These are phyloP conservation scores for Oscheius onirici DNA, from an alignment of 2,888 invertebrate genomes.

Conservation along the genomic window DNA sequence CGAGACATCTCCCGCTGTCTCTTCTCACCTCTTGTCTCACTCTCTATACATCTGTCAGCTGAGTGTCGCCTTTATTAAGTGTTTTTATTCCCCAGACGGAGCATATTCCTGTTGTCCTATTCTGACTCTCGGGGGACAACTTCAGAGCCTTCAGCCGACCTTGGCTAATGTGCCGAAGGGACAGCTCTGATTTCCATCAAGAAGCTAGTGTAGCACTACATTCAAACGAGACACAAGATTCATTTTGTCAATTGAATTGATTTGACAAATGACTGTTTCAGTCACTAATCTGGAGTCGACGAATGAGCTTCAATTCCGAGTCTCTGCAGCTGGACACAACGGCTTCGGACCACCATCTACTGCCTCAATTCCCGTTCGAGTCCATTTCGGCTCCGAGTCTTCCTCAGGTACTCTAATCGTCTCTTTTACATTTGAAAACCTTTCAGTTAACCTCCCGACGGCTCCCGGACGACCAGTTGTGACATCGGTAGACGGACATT, in stretches of 20 bases:
- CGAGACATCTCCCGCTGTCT: conserved; percentile 21
- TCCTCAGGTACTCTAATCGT: neutral
- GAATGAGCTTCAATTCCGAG: conserved; percentile 67
- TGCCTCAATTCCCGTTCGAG: conserved; percentile 60
- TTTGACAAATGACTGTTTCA: conserved; percentile 37
- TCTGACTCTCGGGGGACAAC: neutral
- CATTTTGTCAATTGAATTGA: neutral
- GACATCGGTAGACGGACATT: conserved; percentile 60
- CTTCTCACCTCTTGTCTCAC: conserved; percentile 12
- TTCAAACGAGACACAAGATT: neutral
- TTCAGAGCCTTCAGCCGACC: conserved; percentile 5
- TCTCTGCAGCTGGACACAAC: conserved; percentile 67
- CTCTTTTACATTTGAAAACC: neutral
- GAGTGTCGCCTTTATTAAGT: conserved; percentile 9
- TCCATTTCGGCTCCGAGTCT: conserved; percentile 31
- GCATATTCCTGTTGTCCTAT: neutral
- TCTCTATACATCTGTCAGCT: conserved; percentile 5
- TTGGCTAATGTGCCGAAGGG: conserved; percentile 1
- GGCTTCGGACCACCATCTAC: conserved; percentile 70
- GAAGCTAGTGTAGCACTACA: neutral
- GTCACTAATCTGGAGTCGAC: conserved; percentile 52
- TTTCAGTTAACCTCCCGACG: conserved; percentile 34
- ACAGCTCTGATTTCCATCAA: neutral
- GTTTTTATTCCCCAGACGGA: conserved; percentile 12
- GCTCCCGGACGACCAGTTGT: conserved; percentile 65